Percentiles rank a stretch among this genome's conserved stretches.
These are phyloP conservation scores for Otus scops DNA, from an alignment of 2,797 vertebrate genomes.

Conservation along the genomic window DNA sequence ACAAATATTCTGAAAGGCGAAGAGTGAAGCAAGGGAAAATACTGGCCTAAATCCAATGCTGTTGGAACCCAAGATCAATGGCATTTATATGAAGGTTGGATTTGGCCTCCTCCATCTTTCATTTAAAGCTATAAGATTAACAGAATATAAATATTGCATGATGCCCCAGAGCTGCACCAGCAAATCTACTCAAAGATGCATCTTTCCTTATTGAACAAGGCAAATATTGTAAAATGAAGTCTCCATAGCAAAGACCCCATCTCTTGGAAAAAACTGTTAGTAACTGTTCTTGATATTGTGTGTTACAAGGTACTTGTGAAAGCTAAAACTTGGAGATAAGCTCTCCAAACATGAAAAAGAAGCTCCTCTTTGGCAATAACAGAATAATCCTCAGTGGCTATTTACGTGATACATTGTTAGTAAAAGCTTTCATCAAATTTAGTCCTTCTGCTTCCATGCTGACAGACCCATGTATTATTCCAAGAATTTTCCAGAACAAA, in stretches of 20 bases:
- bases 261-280: slow-evolving; percentile 27
- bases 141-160: slow-evolving; percentile 52
- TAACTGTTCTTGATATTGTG: background rate
- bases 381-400: background rate
- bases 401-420: slow-evolving; percentile 1
- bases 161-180: slow-evolving; percentile 45
- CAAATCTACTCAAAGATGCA: slow-evolving; percentile 6
- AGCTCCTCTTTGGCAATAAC: background rate
- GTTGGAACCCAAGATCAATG: slow-evolving; percentile 36
- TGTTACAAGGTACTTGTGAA: background rate
- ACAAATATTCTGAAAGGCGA: slow-evolving; percentile 44
- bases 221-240: slow-evolving; percentile 17
- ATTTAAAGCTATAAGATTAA: slow-evolving; percentile 29
- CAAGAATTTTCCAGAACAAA: background rate
- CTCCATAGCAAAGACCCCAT: background rate
- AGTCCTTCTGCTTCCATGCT: background rate
- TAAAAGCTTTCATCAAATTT: background rate
- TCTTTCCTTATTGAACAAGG: slow-evolving; percentile 41
- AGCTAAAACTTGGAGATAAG: background rate
- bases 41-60: slow-evolving; percentile 14
- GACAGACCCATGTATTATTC: background rate
- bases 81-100: slow-evolving; percentile 30
- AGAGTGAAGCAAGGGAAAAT: slow-evolving; percentile 27
- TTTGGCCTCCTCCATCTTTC: slow-evolving; percentile 40
- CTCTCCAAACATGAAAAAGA: background rate